Evolutionary conservation across 2,888 invertebrate species (phyloP).

Genomic region (Parnassius apollo): DNA sequence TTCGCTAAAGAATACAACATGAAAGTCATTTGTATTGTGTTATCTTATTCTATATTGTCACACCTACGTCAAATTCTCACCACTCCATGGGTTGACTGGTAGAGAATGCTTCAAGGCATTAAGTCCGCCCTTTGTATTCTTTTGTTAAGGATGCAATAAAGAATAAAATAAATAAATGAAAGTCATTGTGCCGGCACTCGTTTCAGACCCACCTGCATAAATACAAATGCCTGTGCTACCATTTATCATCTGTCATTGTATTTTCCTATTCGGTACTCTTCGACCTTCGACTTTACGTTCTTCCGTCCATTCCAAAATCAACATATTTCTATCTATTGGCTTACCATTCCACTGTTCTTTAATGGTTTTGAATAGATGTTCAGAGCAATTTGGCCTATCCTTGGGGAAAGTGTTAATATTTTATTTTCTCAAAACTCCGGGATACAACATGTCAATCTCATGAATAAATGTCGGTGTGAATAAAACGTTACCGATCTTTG

Average conservation of each 20-base stretch:
- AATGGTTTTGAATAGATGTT: background rate
- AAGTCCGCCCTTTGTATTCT: too few species aligned
- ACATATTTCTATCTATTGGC: background rate
- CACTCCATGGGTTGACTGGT: too few species aligned
- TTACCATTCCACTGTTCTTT: slow-evolving; percentile 1
- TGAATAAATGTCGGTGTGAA: background rate
- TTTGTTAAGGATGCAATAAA: too few species aligned
- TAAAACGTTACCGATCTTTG: slow-evolving; percentile 2
- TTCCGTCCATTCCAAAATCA: slow-evolving; percentile 4
- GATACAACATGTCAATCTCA: slow-evolving; percentile 43
- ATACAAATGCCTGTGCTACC: slow-evolving; percentile 63
- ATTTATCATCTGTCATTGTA: slow-evolving; percentile 43
- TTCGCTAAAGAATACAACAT: slow-evolving; percentile 54
- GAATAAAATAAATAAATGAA: too few species aligned
- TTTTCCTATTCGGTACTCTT: slow-evolving; percentile 19
- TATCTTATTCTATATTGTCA: too few species aligned
- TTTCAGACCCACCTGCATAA: slow-evolving; percentile 71
- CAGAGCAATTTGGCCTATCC: background rate
- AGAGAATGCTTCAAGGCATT: too few species aligned
- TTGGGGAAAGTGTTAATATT: slow-evolving; percentile 28
- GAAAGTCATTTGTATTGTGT: slow-evolving; percentile 53
- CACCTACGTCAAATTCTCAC: too few species aligned
- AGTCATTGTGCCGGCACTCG: slow-evolving; percentile 60
- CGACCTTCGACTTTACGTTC: background rate
- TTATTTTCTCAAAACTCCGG: slow-evolving; percentile 44